Conservation (phyloP, 2,888 invertebrate species). For the Asteroscopus sphinx region DNA sequence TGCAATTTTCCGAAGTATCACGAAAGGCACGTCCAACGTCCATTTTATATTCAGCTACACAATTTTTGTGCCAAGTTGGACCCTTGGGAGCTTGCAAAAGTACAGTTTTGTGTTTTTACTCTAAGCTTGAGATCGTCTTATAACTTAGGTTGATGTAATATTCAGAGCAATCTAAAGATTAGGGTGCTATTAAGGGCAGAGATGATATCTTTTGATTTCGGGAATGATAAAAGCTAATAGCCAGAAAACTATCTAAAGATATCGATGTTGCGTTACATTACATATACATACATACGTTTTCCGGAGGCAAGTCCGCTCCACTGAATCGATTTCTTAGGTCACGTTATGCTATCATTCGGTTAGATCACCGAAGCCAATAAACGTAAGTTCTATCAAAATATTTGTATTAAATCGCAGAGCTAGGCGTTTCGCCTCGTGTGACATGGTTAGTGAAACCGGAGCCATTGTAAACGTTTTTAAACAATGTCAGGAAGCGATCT, state of each 20-base stretch:
- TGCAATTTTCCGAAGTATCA: slow-evolving; percentile 15
- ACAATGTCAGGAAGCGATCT: slow-evolving; percentile 77
- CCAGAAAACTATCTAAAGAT: slow-evolving; percentile 14
- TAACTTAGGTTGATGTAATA: slow-evolving; percentile 39
- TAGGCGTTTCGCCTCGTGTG: slow-evolving; percentile 27
- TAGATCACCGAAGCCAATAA: slow-evolving; percentile 23
- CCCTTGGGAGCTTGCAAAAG: slow-evolving; percentile 23
- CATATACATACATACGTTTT: slow-evolving; percentile 16
- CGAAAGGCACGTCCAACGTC: slow-evolving; percentile 16
- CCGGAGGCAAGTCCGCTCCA: slow-evolving; percentile 19
- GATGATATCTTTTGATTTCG: slow-evolving; percentile 10
- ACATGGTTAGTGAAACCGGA: slow-evolving; percentile 59
- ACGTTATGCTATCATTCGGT: slow-evolving; percentile 27
- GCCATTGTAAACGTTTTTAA: slow-evolving; percentile 67
- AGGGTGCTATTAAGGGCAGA: slow-evolving; percentile 2
- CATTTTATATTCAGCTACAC: slow-evolving; percentile 38
- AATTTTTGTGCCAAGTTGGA: slow-evolving; percentile 25
- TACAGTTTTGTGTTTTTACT: slow-evolving; percentile 29
- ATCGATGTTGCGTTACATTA: slow-evolving; percentile 16
- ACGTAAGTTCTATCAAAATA: slow-evolving; percentile 33
- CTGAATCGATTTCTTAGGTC: slow-evolving; percentile 40
- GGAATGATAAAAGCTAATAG: slow-evolving; percentile 11
- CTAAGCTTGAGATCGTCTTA: slow-evolving; percentile 21
- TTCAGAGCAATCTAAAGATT: slow-evolving; percentile 35
- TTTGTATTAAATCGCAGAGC: slow-evolving; percentile 25